Percentiles rank a stretch among this genome's conserved stretches.
Evolutionary conservation across 92 coral and sea anemone genomes (phyloP).

Genomic region (Phenganax stokvisi): DNA sequence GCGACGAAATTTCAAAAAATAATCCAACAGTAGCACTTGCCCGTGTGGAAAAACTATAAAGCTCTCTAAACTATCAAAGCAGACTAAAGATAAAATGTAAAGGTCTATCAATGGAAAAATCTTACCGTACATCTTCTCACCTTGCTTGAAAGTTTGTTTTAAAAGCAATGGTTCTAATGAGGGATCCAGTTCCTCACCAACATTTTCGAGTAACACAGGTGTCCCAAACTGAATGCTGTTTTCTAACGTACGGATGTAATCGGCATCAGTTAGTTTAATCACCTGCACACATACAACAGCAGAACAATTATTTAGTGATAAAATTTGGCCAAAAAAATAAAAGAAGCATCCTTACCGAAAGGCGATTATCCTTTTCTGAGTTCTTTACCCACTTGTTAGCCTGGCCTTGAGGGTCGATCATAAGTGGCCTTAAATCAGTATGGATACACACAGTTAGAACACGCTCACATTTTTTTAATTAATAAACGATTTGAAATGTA

Average conservation of each 20-base stretch:
- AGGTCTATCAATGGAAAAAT: too few species aligned
- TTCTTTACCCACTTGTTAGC: constrained; percentile 99
- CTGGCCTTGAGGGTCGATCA: constrained; percentile 99
- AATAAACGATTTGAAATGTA: too few species aligned
- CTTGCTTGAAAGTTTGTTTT: constrained; percentile 97
- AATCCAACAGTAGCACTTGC: too few species aligned
- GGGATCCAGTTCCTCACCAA: constrained; percentile 95
- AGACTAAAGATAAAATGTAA: too few species aligned
- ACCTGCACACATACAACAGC: constrained; percentile 50
- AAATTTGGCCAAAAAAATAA: neutral
- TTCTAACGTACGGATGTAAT: constrained; percentile 92
- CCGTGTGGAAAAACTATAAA: too few species aligned
- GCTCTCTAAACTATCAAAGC: too few species aligned
- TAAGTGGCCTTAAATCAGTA: constrained; percentile 69
- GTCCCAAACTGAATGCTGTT: constrained; percentile 99
- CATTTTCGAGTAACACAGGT: constrained; percentile 95
- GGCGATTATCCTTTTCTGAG: constrained; percentile 87
- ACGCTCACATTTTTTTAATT: too few species aligned
- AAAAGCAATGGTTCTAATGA: constrained; percentile 91
- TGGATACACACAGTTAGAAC: neutral
- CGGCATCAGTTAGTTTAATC: constrained; percentile 89
- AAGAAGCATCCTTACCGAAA: constrained; percentile 62
- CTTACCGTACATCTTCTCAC: constrained; percentile 32
- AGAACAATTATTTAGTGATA: neutral
- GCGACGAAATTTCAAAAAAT: too few species aligned